Evolutionary conservation across 2,797 vertebrate species (phyloP), one percentile per base, ranked within the genome.

Genomic region (Catamblyrhynchus diadema): DNA sequence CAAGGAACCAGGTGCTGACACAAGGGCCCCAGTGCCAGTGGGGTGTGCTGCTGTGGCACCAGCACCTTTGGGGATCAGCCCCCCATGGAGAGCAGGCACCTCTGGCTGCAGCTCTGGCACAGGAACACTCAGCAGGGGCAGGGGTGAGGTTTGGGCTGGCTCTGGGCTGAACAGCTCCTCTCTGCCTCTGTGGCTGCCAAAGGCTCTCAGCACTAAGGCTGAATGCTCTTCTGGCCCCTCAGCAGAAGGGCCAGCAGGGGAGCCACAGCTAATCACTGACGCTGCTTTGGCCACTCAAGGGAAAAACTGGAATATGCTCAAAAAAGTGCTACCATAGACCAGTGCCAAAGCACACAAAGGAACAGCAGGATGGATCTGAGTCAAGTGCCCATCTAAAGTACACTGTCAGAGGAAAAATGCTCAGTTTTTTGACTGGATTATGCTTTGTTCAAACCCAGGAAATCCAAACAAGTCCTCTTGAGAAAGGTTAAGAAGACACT

Each of bases 311-410:
- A 96, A 94, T 79, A 95, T 54, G 66, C 88, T 78, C 73, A 54
- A 32, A 81, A 87, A 93, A 92, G 78, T 61, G 80, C 72, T 86
- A 64, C 92, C 79, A 59, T 3, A 95, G 87, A 75, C 69, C 84
- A 81, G 92, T 94, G 95, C 95, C 95, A 96, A 96, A 67, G 30
- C 1, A 3, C 89, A 84, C 62, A 96, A 97, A 96, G 82, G 80
- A 96, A 92, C 92, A 95, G 93, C 80, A 80, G 94, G 95, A 90
- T 22, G 4, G 64, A 84, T 47, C 10, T 2, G 45, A 96, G 91
- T 93, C 90, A 93, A 95, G 77, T 73, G 77, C 74, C 73, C 39
- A 37, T 89, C 88, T 92, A 79, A 86, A 96, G 92, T 39, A 62
- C 60, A 30, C 51, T 66, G 48, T 66, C 33, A 33, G 81, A 84